Conservation (phyloP, 35 echinoderm and acorn worm genomes). For the Heliocidaris tuberculata region DNA sequence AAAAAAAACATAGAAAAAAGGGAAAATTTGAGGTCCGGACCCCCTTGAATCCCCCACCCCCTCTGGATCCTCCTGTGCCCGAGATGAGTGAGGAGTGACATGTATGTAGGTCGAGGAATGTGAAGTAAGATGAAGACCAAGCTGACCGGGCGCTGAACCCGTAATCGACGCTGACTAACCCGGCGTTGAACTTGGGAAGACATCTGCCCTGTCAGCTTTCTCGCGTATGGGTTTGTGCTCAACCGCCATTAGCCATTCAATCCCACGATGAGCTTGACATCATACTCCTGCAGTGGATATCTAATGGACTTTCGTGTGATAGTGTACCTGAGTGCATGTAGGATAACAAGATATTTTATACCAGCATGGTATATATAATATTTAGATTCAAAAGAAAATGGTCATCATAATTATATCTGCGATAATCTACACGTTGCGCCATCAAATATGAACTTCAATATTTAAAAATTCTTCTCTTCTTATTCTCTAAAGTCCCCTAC, state of each 20-base stretch:
- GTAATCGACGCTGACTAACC: background rate
- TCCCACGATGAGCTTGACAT: background rate
- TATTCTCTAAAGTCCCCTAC: too few species aligned
- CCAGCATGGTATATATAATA: background rate
- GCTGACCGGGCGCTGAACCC: background rate
- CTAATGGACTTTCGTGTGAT: background rate
- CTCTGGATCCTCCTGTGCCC: background rate
- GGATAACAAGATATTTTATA: background rate
- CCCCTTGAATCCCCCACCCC: too few species aligned
- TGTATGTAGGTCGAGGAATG: background rate
- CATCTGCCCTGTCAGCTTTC: background rate
- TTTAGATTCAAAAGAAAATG: too few species aligned
- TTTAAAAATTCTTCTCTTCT: too few species aligned
- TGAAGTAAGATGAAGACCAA: background rate
- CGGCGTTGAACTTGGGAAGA: background rate
- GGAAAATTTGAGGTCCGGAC: too few species aligned
- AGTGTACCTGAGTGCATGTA: too few species aligned
- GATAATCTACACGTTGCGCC: too few species aligned
- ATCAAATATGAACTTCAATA: too few species aligned
- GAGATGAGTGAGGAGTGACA: background rate
- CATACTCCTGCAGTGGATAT: background rate
- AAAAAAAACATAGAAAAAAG: too few species aligned
- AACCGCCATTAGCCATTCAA: background rate
- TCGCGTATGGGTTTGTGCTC: background rate
- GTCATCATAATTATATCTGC: too few species aligned